Percentiles rank a stretch among this genome's conserved stretches.
Evolutionary conservation across 2,888 invertebrate species (phyloP).

Genomic region (Hybos culiciformis): DNA sequence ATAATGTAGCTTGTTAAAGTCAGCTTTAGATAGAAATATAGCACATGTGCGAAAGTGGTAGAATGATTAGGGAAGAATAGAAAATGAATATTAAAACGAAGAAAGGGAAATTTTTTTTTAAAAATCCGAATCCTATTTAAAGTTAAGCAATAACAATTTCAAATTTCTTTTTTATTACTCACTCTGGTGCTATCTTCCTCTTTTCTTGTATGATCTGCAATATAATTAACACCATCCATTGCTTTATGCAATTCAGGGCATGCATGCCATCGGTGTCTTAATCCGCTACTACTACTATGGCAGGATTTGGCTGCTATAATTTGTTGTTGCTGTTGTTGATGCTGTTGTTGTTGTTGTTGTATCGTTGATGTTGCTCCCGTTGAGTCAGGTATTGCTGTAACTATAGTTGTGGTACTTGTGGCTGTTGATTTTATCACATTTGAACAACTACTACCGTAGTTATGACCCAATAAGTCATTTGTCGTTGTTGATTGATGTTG

Average conservation of each 20-base stretch:
- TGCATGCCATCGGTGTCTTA: constrained; percentile 67
- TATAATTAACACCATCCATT: constrained; percentile 82
- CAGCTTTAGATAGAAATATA: too few relatives aligned
- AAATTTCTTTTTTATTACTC: constrained; percentile 26
- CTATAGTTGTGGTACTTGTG: constrained; percentile 1
- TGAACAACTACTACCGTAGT: constrained; percentile 11
- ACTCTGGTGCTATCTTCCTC: constrained; percentile 87
- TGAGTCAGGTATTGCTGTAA: background rate
- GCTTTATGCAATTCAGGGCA: constrained; percentile 88
- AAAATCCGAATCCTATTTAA: background rate
- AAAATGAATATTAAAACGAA: background rate
- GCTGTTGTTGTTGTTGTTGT: constrained; percentile 19
- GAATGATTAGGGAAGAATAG: background rate
- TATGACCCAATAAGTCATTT: constrained; percentile 29
- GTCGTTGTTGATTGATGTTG: constrained; percentile 35
- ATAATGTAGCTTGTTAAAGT: too few relatives aligned
- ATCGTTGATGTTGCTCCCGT: constrained; percentile 12
- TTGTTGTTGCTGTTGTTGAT: constrained; percentile 19
- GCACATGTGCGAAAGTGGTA: too few relatives aligned
- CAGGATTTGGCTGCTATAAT: constrained; percentile 43
- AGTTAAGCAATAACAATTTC: too few relatives aligned
- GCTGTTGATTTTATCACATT: constrained; percentile 35
- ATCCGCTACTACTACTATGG: constrained; percentile 35
- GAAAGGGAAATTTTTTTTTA: too few relatives aligned
- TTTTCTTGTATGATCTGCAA: constrained; percentile 82